Conservation (phyloP, 2,113 vertebrate species). For the Talpa occidentalis region DNA sequence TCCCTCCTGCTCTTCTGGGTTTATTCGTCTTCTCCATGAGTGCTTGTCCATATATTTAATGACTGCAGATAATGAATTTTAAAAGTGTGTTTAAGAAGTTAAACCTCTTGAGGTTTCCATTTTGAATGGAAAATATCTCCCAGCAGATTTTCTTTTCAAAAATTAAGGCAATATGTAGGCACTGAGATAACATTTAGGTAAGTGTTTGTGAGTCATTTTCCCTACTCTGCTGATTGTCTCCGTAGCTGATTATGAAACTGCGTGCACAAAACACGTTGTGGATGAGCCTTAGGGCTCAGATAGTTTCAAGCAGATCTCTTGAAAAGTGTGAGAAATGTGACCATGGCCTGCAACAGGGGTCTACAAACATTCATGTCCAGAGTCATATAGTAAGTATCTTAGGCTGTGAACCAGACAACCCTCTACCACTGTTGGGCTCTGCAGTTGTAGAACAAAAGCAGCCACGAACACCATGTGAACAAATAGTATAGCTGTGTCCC, state of each 20-base stretch:
- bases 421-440: neutral
- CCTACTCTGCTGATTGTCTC: neutral
- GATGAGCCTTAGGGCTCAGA: neutral
- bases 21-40: constrained; percentile 64
- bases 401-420: neutral
- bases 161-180: constrained; percentile 51
- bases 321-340: neutral
- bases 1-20: constrained; percentile 40
- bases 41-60: constrained; percentile 80
- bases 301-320: neutral
- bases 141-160: constrained; percentile 66
- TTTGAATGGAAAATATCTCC: constrained; percentile 67
- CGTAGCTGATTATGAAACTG: neutral
- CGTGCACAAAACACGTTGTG: neutral
- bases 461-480: neutral
- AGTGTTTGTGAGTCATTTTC: neutral
- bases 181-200: neutral
- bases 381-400: neutral
- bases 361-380: neutral
- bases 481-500: neutral
- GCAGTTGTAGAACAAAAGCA: neutral
- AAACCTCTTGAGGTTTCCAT: constrained; percentile 64
- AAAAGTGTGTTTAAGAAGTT: constrained; percentile 77
- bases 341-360: neutral
- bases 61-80: constrained; percentile 72